A percentile compares a stretch with the other conserved stretches of the same genome.
Evolutionary conservation across 2,113 vertebrate genomes (phyloP).

Genomic region (Crotalus tigris): DNA sequence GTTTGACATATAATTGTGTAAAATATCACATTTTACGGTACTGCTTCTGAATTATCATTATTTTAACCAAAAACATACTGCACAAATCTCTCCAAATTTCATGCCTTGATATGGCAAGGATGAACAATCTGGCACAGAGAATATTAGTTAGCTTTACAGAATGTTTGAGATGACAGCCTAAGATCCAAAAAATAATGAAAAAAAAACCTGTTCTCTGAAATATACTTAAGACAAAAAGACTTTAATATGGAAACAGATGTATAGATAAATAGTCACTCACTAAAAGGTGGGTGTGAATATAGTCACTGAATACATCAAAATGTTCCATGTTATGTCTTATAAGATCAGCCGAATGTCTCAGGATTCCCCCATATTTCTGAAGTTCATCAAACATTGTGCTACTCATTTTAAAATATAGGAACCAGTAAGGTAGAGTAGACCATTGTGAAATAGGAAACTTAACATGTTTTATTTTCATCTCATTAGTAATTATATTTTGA

Average conservation of each 20-base stretch:
- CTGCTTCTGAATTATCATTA: not conserved
- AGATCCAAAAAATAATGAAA: not conserved
- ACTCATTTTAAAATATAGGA: not conserved
- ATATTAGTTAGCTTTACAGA: not conserved
- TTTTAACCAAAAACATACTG: not conserved
- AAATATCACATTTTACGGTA: not conserved
- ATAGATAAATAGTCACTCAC: not conserved
- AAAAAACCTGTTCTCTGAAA: not conserved
- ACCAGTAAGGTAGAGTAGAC: not conserved
- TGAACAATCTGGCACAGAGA: not conserved
- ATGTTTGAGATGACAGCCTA: not conserved
- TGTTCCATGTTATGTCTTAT: not conserved
- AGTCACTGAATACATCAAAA: not conserved
- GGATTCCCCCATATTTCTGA: not conserved
- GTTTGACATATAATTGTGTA: not conserved
- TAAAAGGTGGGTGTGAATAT: not conserved
- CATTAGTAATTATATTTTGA: not conserved
- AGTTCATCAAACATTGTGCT: not conserved
- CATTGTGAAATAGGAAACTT: not conserved
- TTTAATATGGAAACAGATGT: not conserved
- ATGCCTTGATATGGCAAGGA: not conserved
- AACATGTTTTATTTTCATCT: not conserved
- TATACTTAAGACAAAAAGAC: not conserved
- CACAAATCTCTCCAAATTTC: not conserved
- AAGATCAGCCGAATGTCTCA: not conserved